Evolutionary conservation across 2,888 invertebrate species (phyloP), one percentile per base, ranked within the genome.

Genomic region (Morpho helenor): DNA sequence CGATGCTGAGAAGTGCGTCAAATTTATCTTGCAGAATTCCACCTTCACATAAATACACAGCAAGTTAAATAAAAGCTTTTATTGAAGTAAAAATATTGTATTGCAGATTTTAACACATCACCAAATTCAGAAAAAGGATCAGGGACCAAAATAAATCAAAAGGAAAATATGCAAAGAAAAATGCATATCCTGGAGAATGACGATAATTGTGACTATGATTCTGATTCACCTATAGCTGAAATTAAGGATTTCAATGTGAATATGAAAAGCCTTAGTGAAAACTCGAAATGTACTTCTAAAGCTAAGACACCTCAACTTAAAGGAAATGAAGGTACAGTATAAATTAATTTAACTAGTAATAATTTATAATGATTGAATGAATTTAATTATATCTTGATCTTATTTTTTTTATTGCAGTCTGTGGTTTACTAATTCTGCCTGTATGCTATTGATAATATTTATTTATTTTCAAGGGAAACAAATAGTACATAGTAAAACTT

Each of bases 181-280:
- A 31, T 31, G 31, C 31, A 31, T 31, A 31, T 31, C 31, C 2
- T 31, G 5, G 57, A 63, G 54, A 60, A 62, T 54, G 47, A 64
- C 22, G 39, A 52, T 47, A 41, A 60, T 49, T 54, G 49, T 7
- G 74, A 76, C 4, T 62, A 64, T 22, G 81, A 82, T 57, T 80
- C 79, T 0, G 79, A 82, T 42, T 73, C 70, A 2, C 79, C 79
- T 0, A 73, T 82, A 50, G 62, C 79, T 0, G 61, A 67, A 41
- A 57, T 76, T 40, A 60, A 56, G 42, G 8, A 8, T 31, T 43
- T 22, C 49, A 6, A 7, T 22, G 1, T 31, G 31, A 31, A 31
- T 31, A 31, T 31, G 31, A 31, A 3, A 31, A 31, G 31, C 31
- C 5, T 5, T 31, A 31, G 3, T 31, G 31, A 31, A 31, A 31